phyloP scores from a whole-genome alignment of 1,140 invertebrate species.

The Acromyrmex echinatior region DNA sequence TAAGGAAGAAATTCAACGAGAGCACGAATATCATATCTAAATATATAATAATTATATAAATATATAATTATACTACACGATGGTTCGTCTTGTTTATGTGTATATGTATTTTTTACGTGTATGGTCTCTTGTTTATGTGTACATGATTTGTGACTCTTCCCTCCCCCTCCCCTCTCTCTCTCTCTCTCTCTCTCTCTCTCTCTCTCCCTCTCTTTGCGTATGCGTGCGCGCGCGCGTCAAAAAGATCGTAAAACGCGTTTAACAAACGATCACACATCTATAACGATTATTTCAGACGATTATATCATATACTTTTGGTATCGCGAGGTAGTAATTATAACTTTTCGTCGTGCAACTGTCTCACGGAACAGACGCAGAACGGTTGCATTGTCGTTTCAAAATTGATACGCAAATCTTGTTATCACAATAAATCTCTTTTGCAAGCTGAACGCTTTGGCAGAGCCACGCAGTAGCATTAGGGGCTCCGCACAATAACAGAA shows the following conservation, averaged over 20 bases:
- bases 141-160: no score
- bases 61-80: constrained; percentile 28
- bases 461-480: background rate
- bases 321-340: constrained; percentile 69
- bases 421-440: background rate
- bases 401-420: background rate
- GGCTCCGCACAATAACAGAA: no score
- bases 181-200: background rate
- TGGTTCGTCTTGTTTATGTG: background rate
- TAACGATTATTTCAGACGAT: constrained; percentile 40
- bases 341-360: constrained; percentile 28
- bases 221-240: background rate
- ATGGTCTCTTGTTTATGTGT: no score
- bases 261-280: constrained; percentile 9
- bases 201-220: no score
- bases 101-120: background rate
- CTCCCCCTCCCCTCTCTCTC: background rate
- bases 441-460: no score
- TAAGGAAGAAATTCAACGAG: constrained; percentile 43
- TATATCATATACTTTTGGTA: constrained; percentile 70
- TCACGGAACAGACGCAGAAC: background rate
- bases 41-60: background rate
- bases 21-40: constrained; percentile 34
- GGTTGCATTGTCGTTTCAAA: constrained; percentile 1
- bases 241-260: constrained; percentile 11